Percentiles rank a stretch among this genome's conserved stretches.
Conservation (phyloP, 2,113 vertebrate species). For the Urocolius indicus region DNA sequence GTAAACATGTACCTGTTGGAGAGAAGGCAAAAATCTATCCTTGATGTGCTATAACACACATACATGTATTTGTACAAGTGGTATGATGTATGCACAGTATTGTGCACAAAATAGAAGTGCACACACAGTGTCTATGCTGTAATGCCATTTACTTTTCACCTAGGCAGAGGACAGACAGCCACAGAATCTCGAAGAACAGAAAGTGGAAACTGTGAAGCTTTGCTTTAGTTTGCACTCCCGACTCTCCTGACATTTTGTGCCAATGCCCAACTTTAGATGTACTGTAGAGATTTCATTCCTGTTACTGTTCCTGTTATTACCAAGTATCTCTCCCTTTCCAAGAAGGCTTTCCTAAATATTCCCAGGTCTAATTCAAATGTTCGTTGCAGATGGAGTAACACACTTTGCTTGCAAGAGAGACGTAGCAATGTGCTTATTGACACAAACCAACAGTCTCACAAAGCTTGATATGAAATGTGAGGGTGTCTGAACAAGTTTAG, state of each 20-base stretch:
- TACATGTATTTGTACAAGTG: neutral
- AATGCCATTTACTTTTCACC: neutral
- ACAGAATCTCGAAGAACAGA: neutral
- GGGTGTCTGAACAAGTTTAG: no score
- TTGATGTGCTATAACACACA: neutral
- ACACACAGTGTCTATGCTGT: neutral
- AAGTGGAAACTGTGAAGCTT: neutral
- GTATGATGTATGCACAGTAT: neutral
- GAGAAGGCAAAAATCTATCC: neutral
- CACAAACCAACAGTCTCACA: no score
- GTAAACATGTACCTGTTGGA: neutral
- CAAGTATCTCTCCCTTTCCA: neutral
- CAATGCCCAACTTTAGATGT: neutral
- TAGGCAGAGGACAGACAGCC: neutral
- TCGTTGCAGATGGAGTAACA: neutral
- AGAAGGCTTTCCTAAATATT: neutral
- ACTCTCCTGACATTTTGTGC: neutral
- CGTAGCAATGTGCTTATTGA: no score
- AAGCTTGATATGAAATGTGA: no score
- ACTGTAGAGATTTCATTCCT: neutral
- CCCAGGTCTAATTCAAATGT: neutral
- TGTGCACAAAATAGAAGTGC: accelerated
- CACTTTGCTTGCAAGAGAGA: no score
- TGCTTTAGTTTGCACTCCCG: neutral
- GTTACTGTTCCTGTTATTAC: no score